Conservation (phyloP, 37 sponge, comb jelly and placozoan genomes). For the Theonella swinhoei region DNA sequence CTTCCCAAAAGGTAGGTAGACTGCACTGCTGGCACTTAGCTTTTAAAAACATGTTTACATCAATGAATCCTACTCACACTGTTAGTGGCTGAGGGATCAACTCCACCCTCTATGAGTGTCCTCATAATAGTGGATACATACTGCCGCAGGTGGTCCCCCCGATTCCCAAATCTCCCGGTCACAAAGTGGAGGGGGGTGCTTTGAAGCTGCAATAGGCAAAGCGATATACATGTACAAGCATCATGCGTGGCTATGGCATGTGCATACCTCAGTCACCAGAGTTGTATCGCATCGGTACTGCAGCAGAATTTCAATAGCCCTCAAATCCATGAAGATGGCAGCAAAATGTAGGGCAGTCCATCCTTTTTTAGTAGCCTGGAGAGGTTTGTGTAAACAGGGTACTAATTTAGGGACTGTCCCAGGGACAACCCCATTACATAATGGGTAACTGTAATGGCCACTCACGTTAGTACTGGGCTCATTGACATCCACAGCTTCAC, state of each 20-base stretch:
- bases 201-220: background rate
- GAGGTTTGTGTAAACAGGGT: background rate
- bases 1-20: no score
- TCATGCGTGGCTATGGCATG: background rate
- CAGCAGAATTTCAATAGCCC: background rate
- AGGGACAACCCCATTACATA: background rate
- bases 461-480: conserved; percentile 1
- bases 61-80: background rate
- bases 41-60: no score
- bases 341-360: conserved; percentile 17
- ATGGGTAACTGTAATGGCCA: no score
- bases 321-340: background rate
- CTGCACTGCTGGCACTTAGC: no score
- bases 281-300: background rate
- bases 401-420: background rate
- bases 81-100: background rate
- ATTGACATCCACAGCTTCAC: background rate
- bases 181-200: background rate
- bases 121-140: background rate
- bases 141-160: background rate
- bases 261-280: background rate
- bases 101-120: background rate
- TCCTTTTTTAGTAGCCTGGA: conserved; percentile 3
- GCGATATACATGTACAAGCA: background rate
- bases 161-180: background rate